Base-by-base conservation (phyloP, 2,888 invertebrate genomes). In the Drosophila nr. perissopoda region DNA sequence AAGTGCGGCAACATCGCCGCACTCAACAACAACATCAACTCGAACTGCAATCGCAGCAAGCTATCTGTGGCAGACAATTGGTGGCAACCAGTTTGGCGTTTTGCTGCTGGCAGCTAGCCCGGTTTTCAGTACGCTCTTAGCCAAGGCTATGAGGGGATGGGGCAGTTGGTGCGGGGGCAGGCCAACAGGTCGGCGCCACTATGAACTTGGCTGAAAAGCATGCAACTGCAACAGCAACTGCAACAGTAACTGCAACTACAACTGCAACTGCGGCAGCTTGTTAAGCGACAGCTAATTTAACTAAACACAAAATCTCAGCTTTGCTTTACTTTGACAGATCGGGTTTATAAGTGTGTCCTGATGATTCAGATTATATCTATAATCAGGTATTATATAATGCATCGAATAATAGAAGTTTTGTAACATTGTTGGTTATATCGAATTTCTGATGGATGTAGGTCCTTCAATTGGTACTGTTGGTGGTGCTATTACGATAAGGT, bases 191-290 rank as follows among this genome's bases (percentile, higher is more conserved):
- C 46, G 27, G 46, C 46, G 82, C 66, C 74, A 81, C 88, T 83
- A 48, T 83, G 88, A 83, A 83, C 82, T 83, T 83, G 88, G 56
- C 59, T 70, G 80, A 82, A 83, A 48, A 48, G 29, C 56, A 8
- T 38, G 38, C 21, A 21, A 21, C 21, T 21, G 76, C 83, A 83
- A 88, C 88, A 61, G 58, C 66, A 80, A 70, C 49, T 27, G 38
- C 83, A 83, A 84, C 88, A 61, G 58, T 68, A 83, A 70, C 49
- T 27, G 34, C 16, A 13, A 68, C 49, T 27, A 34, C 16, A 13
- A 68, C 27, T 49, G 49, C 54, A 31, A 66, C 57, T 38, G 38
- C 18, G 18, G 16, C 21, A 46, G 38, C 54, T 72, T 51, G 56
- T 11, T 42, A 48, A 57, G 13, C 42, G 56, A 11, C n/a, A n/a